phyloP scores from a whole-genome alignment of 2,797 vertebrate genomes.

The Sebastiscus tertius region DNA sequence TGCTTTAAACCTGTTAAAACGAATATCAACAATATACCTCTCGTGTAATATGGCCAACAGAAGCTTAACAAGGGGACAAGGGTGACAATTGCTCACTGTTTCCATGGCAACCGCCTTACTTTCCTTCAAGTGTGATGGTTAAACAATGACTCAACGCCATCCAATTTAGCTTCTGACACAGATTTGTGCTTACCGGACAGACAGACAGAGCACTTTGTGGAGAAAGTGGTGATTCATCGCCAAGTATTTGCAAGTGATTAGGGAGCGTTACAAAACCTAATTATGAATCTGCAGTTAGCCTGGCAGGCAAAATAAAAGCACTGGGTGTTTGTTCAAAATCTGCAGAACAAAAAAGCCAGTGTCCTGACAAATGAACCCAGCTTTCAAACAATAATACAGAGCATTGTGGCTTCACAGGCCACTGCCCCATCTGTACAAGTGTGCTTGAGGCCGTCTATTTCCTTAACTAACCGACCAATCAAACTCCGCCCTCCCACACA shows the following conservation, averaged over 20 bases:
- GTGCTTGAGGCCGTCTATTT: constrained; percentile 33
- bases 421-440: constrained; percentile 35
- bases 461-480: constrained; percentile 53
- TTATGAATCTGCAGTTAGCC: background rate
- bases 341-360: constrained; percentile 15
- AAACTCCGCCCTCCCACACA: constrained; percentile 52
- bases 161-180: constrained; percentile 52
- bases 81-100: constrained; percentile 56
- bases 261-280: constrained; percentile 11
- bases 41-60: constrained; percentile 30
- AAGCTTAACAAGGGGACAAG: constrained; percentile 35
- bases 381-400: constrained; percentile 36
- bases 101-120: constrained; percentile 61
- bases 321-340: constrained; percentile 6
- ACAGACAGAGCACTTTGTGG: background rate
- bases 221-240: constrained; percentile 24
- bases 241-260: constrained; percentile 18
- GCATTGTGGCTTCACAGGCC: constrained; percentile 33
- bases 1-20: background rate
- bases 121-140: constrained; percentile 32
- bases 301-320: background rate
- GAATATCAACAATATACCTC: constrained; percentile 32
- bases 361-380: constrained; percentile 23
- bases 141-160: constrained; percentile 54
- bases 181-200: constrained; percentile 32